phyloP scores from a whole-genome alignment of 2,797 vertebrate genomes.

The Eulemur coronatus region DNA sequence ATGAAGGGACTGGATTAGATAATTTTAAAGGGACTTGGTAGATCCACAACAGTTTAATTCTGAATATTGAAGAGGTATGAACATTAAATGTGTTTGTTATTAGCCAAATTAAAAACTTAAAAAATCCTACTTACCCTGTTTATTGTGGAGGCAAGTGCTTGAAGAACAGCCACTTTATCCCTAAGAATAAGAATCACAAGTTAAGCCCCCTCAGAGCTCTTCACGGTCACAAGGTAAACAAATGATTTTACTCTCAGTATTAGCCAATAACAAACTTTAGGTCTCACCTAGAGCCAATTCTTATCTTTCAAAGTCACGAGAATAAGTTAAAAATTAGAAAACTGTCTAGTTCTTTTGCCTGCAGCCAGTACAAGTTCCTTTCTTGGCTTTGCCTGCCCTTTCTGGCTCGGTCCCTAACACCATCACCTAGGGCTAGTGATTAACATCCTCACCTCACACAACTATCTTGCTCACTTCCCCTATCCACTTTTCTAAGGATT shows the following conservation, averaged over 20 bases:
- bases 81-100: not conserved
- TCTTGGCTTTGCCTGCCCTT: not conserved
- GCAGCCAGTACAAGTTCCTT: not conserved
- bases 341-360: not conserved
- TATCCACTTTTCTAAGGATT: not conserved
- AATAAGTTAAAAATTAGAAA: not conserved
- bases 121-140: conserved; percentile 87
- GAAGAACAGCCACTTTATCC: conserved; percentile 92
- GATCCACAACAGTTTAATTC: not conserved
- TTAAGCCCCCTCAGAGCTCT: not conserved
- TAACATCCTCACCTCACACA: not conserved
- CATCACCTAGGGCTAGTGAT: not conserved
- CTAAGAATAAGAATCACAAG: conserved; percentile 82
- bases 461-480: not conserved
- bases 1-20: not conserved
- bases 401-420: not conserved
- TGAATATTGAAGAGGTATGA: not conserved
- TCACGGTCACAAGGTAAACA: not conserved
- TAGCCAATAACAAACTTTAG: not conserved
- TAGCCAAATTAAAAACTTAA: not conserved
- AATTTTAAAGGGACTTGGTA: not conserved
- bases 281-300: not conserved
- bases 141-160: conserved; percentile 91
- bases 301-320: not conserved
- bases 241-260: not conserved